Conservation (phyloP, 2,797 vertebrate genomes). For the Aeoliscus strigatus region DNA sequence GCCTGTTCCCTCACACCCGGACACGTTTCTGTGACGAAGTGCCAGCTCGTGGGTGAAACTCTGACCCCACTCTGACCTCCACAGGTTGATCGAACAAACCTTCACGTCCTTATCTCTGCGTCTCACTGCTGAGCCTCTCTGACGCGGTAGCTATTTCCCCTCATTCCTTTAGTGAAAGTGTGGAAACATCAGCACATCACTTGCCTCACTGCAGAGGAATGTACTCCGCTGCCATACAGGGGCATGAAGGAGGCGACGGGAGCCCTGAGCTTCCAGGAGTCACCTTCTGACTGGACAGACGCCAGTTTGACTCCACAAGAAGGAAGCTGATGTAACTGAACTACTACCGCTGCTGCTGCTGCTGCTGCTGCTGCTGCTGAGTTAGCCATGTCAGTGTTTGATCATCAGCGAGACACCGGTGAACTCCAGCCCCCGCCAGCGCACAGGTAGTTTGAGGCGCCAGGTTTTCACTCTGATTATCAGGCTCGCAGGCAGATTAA, state of each 20-base stretch:
- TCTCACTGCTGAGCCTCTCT: no score
- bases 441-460: no score
- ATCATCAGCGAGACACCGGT: no score
- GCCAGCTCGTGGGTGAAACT: no score
- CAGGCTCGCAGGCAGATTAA: constrained; percentile 13
- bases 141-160: constrained; percentile 7
- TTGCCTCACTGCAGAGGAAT: constrained; percentile 30
- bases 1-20: no score
- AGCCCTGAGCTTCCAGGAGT: constrained; percentile 15
- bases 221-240: constrained; percentile 38
- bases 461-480: constrained; percentile 16
- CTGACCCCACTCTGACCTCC: no score
- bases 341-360: constrained; percentile 4
- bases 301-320: constrained; percentile 23
- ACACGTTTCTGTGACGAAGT: no score
- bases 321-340: constrained; percentile 5
- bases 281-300: constrained; percentile 27
- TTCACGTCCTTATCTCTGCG: no score
- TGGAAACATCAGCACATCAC: constrained; percentile 33
- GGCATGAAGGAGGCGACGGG: constrained; percentile 22
- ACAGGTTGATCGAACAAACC: no score
- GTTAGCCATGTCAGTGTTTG: no score
- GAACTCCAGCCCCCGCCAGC: no score
- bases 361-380: not conserved
- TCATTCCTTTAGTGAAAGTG: constrained; percentile 27